Conservation (phyloP, 2,113 vertebrate genomes). For the Columba janthina region DNA sequence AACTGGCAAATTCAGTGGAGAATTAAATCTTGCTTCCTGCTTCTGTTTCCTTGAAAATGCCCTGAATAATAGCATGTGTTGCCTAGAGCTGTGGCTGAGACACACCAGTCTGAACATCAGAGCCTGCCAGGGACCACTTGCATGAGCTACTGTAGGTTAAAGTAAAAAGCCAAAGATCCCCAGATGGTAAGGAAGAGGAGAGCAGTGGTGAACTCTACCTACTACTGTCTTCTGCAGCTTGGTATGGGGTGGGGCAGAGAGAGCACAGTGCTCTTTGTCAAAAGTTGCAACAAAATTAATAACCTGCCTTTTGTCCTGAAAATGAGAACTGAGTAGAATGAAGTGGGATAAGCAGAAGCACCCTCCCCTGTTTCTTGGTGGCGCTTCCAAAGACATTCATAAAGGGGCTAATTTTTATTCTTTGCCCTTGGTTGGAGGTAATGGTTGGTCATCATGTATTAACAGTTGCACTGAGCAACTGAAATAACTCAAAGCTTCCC, state of each 20-base stretch:
- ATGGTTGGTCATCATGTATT: neutral
- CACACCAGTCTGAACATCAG: neutral
- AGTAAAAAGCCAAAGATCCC: neutral
- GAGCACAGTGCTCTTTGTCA: neutral
- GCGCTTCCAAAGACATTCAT: neutral
- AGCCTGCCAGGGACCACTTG: neutral
- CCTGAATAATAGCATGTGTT: neutral
- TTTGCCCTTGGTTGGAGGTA: neutral
- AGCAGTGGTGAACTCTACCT: neutral
- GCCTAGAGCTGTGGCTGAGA: neutral
- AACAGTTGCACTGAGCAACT: constrained; percentile 30
- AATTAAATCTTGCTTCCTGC: neutral
- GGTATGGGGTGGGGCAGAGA: neutral
- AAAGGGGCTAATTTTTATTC: neutral
- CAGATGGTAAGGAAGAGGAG: neutral
- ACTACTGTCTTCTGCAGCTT: neutral
- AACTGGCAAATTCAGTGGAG: neutral
- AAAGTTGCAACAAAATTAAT: neutral
- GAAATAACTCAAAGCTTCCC: constrained; percentile 4
- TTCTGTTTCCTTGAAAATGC: constrained; percentile 14
- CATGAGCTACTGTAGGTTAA: neutral
- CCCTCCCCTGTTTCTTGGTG: neutral
- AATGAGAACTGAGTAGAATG: neutral
- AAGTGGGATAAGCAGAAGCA: neutral
- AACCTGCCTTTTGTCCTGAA: neutral